Conservation (phyloP, 2,797 vertebrate species). For the Enteromius radiatus region DNA sequence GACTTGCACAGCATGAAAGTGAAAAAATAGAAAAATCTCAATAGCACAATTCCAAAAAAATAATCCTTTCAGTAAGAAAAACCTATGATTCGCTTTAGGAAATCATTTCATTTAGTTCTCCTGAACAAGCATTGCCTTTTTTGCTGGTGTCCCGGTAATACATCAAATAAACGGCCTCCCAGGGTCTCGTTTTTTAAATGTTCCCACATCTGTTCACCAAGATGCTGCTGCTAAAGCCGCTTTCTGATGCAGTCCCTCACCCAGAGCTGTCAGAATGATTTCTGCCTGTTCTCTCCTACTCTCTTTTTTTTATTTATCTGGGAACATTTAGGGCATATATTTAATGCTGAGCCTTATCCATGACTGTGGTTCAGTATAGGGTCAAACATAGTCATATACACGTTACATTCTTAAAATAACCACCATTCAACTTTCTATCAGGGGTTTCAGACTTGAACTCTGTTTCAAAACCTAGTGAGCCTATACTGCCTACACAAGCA, state of each 20-base stretch:
- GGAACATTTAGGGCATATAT: slow-evolving; percentile 44
- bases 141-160: slow-evolving; percentile 49
- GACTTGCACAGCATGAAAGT: slow-evolving; percentile 12
- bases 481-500: not conserved
- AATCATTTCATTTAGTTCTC: slow-evolving; percentile 57
- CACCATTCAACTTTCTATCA: slow-evolving; percentile 14
- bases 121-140: slow-evolving; percentile 46
- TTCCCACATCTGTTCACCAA: slow-evolving; percentile 52
- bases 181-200: slow-evolving; percentile 61
- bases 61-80: slow-evolving; percentile 48
- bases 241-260: slow-evolving; percentile 60
- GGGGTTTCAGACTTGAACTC: slow-evolving; percentile 29
- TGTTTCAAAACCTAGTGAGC: not conserved
- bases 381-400: slow-evolving; percentile 34
- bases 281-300: slow-evolving; percentile 34
- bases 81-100: slow-evolving; percentile 50
- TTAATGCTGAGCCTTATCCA: slow-evolving; percentile 51
- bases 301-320: slow-evolving; percentile 48
- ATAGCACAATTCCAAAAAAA: slow-evolving; percentile 50
- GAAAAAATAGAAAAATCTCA: slow-evolving; percentile 44
- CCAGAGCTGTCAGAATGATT: slow-evolving; percentile 62
- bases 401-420: slow-evolving; percentile 20
- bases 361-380: slow-evolving; percentile 46
- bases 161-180: slow-evolving; percentile 58
- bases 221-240: slow-evolving; percentile 51